Conservation (phyloP, 2,888 invertebrate genomes). For the Pammene fasciana region DNA sequence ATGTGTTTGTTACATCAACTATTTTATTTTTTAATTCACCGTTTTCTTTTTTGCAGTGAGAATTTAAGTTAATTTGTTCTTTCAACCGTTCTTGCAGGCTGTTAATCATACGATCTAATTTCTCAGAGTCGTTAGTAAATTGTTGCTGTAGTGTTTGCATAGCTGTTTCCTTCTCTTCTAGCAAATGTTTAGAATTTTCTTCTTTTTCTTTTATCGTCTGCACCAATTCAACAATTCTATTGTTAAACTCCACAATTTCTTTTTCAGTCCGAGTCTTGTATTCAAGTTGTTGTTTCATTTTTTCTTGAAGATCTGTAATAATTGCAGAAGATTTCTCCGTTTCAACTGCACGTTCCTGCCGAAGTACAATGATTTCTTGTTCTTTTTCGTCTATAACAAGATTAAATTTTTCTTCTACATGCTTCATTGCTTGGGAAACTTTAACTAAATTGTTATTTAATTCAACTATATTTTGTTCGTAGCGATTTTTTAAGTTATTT, state of each 20-base stretch:
- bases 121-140: background rate
- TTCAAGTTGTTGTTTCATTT: background rate
- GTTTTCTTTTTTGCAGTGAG: background rate
- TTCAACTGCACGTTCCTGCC: background rate
- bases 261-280: constrained; percentile 42
- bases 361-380: background rate
- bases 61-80: constrained; percentile 9
- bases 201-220: background rate
- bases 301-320: constrained; percentile 2
- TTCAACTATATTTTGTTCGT: constrained; percentile 58
- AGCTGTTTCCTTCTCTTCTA: constrained; percentile 4
- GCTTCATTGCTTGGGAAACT: constrained; percentile 41
- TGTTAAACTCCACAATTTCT: constrained; percentile 52
- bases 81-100: background rate
- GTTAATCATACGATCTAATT: background rate
- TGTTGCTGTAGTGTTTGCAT: background rate
- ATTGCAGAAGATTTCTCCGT: background rate
- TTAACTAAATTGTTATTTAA: constrained; percentile 42
- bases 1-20: background rate
- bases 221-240: constrained; percentile 47
- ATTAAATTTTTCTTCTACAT: background rate
- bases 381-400: background rate
- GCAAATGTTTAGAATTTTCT: background rate
- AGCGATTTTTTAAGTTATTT: constrained; percentile 39
- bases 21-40: constrained; percentile 8